These are phyloP conservation scores for Agelas oroides DNA, from an alignment of 37 sponge, comb jelly and placozoan species.

Conservation along the genomic window DNA sequence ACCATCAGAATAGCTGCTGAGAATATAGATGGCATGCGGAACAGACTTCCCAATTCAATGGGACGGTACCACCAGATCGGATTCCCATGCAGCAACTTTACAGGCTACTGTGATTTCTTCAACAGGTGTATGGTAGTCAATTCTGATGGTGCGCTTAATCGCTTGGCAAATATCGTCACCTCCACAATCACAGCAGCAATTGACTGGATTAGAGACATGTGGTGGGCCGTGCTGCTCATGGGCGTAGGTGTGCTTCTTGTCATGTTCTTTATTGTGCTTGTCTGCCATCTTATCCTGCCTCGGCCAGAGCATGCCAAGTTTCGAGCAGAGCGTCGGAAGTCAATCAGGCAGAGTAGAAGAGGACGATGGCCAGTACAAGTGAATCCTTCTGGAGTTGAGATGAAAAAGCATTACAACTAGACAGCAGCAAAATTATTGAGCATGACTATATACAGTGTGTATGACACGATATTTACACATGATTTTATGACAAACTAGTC, in stretches of 20 bases:
- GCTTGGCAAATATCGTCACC: conserved; percentile 22
- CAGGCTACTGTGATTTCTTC: conserved; percentile 83
- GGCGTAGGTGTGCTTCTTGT: conserved; percentile 63
- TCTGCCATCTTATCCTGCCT: conserved; percentile 71
- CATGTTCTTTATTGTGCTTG: conserved; percentile 70
- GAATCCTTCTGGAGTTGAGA: too few species aligned
- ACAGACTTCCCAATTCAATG: not conserved
- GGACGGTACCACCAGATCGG: conserved; percentile 41
- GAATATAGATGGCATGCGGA: not conserved
- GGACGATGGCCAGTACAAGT: too few species aligned
- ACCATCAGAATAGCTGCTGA: conserved; percentile 19
- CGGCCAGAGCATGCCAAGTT: conserved; percentile 62
- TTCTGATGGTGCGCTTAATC: conserved; percentile 29
- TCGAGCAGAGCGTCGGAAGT: not conserved
- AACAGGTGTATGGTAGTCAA: conserved; percentile 32
- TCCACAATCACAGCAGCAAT: conserved; percentile 9
- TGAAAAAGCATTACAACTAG: too few species aligned
- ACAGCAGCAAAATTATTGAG: too few species aligned
- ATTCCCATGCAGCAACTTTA: conserved; percentile 61
- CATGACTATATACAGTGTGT: too few species aligned
- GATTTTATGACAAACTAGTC: too few species aligned
- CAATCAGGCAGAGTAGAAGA: too few species aligned
- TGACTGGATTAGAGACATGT: conserved; percentile 45
- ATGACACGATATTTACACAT: too few species aligned
- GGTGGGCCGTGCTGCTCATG: conserved; percentile 74